A percentile compares a stretch with the other conserved stretches of the same genome.
Evolutionary conservation across 1,140 invertebrate species (phyloP).

Genomic region (Nylanderia fulva): DNA sequence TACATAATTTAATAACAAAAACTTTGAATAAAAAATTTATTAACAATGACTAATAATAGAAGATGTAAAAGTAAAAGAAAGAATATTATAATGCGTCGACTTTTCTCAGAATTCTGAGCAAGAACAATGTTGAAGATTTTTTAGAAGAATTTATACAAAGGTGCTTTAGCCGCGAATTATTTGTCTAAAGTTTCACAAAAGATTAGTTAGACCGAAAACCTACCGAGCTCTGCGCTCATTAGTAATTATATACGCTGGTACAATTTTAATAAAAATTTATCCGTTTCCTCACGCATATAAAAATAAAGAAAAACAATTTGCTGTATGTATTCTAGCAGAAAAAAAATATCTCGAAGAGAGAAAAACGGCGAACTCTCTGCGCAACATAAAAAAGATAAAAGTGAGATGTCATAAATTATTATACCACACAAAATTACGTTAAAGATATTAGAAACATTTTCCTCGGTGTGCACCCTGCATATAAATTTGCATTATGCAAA

Average conservation of each 20-base stretch:
- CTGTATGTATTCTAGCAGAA: too few species aligned
- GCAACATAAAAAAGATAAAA: not conserved
- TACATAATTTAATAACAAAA: not conserved
- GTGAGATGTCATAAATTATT: not conserved
- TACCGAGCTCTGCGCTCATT: slow-evolving; percentile 7
- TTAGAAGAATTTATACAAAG: not conserved
- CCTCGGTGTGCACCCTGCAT: not conserved
- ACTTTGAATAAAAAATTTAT: not conserved
- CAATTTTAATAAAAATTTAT: not conserved
- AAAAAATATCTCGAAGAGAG: too few species aligned
- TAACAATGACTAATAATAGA: not conserved
- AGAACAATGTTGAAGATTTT: not conserved
- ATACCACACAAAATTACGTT: not conserved
- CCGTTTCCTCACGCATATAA: not conserved
- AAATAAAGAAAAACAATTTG: slow-evolving; percentile 12
- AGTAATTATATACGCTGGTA: slow-evolving; percentile 8
- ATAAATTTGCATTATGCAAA: not conserved
- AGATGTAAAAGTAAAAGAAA: not conserved
- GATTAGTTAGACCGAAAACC: not conserved
- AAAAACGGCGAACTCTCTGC: not conserved
- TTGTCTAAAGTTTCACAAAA: slow-evolving; percentile 45
- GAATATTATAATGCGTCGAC: not conserved
- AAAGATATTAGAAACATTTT: not conserved
- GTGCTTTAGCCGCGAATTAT: not conserved
- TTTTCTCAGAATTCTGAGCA: not conserved